A percentile compares a stretch with the other conserved stretches of the same genome.
phyloP scores from a whole-genome alignment of 2,113 vertebrate genomes.

The Verasper variegatus region DNA sequence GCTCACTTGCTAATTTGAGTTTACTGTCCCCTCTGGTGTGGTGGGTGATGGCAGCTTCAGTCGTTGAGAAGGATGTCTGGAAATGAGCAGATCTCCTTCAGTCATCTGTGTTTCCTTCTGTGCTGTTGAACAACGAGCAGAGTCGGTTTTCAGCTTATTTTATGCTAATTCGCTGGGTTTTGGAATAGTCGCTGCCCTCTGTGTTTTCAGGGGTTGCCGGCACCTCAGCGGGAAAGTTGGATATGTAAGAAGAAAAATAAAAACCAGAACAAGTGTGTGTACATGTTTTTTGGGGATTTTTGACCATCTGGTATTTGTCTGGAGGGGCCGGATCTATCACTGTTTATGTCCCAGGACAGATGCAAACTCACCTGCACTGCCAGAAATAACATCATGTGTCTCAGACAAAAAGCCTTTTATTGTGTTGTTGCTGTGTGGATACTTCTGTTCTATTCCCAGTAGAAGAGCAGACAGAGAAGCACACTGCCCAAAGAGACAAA shows the following conservation, averaged over 20 bases:
- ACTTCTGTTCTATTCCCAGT: background rate
- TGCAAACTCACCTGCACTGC: constrained; percentile 19
- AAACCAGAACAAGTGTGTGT: background rate
- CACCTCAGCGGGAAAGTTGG: background rate
- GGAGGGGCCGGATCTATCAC: constrained; percentile 13
- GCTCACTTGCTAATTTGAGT: constrained; percentile 51
- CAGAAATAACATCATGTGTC: constrained; percentile 2
- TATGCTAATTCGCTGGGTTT: background rate
- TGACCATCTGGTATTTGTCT: constrained; percentile 36
- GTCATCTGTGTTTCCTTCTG: constrained; percentile 13
- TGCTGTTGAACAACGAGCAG: background rate
- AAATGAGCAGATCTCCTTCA: too few relatives aligned
- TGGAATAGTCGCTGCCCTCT: constrained; percentile 12
- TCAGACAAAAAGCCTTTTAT: constrained; percentile 22
- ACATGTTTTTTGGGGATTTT: background rate
- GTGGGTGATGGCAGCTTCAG: constrained; percentile 40
- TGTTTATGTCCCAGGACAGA: constrained; percentile 42
- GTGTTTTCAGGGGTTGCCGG: background rate
- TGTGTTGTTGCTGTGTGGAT: background rate
- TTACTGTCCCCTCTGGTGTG: constrained; percentile 37
- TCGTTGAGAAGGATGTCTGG: constrained; percentile 6
- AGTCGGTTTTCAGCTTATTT: background rate
- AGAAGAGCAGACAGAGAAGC: constrained; percentile 8
- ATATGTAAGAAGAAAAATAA: constrained; percentile 6
- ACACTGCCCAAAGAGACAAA: background rate